Conservation (phyloP, 2,797 vertebrate genomes). For the Coilia nasus region DNA sequence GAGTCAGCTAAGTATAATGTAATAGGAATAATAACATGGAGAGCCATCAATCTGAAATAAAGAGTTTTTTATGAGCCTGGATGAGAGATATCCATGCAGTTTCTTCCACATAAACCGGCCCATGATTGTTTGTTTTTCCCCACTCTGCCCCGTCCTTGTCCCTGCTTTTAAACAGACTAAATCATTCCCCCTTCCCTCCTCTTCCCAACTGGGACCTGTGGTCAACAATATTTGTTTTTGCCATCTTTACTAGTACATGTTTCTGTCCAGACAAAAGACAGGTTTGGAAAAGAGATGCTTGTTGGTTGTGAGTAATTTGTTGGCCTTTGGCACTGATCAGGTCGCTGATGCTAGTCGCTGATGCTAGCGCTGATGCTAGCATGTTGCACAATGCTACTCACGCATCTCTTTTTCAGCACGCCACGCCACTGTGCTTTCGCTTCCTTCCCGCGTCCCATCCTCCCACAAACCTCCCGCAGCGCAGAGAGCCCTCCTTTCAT, state of each 20-base stretch:
- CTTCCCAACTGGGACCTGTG: neutral
- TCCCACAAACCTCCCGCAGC: neutral
- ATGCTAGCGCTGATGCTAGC: conserved; percentile 40
- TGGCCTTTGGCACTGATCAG: conserved; percentile 36
- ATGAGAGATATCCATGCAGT: neutral
- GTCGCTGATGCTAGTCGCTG: conserved; percentile 42
- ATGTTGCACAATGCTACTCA: conserved; percentile 47
- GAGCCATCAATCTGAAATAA: too few species aligned
- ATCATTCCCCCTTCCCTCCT: neutral
- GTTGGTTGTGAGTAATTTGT: neutral
- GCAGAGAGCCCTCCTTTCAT: neutral
- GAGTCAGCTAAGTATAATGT: too few species aligned
- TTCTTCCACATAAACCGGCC: too few species aligned
- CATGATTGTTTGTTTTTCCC: neutral
- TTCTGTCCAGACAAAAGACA: neutral
- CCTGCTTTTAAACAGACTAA: neutral
- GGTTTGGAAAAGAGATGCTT: conserved; percentile 18
- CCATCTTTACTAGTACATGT: neutral
- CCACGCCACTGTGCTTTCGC: conserved; percentile 48
- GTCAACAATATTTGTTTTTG: neutral
- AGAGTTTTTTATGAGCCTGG: neutral
- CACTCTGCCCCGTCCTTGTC: neutral
- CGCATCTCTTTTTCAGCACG: conserved; percentile 44
- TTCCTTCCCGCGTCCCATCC: conserved; percentile 45
- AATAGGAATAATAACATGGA: too few species aligned